A percentile compares a stretch with the other conserved stretches of the same genome.
Conservation (phyloP, 2,888 invertebrate genomes). For the Anticlea derivata region DNA sequence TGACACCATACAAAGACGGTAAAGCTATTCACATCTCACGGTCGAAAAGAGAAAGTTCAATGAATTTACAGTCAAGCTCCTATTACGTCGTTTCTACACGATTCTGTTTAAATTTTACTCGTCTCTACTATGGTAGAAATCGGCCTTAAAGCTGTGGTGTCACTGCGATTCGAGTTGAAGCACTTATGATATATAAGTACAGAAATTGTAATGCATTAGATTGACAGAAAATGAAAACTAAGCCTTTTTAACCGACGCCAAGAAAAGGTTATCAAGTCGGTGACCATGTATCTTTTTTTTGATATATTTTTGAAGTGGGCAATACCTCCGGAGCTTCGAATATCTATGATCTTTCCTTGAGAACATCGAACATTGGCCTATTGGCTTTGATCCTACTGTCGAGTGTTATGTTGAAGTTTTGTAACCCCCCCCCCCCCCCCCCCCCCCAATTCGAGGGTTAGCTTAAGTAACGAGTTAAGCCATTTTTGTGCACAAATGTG, state of each 20-base stretch:
- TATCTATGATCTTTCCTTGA: slow-evolving; percentile 19
- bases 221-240: slow-evolving; percentile 26
- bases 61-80: too few species aligned
- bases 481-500: slow-evolving; percentile 1
- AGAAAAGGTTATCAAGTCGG: too few species aligned
- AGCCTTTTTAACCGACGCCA: too few species aligned
- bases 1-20: too few species aligned
- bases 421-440: too few species aligned
- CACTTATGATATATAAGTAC: slow-evolving; percentile 26
- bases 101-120: not conserved
- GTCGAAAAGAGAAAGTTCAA: too few species aligned
- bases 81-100: too few species aligned
- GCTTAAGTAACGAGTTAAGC: not conserved
- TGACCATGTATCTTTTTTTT: too few species aligned
- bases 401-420: slow-evolving; percentile 34
- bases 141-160: not conserved
- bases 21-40: too few species aligned
- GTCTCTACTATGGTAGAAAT: not conserved
- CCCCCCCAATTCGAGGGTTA: too few species aligned
- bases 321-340: not conserved
- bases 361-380: slow-evolving; percentile 42
- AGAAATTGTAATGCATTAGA: slow-evolving; percentile 19
- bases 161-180: slow-evolving; percentile 15
- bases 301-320: slow-evolving; percentile 5
- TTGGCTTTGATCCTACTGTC: slow-evolving; percentile 24